Conservation (phyloP, 2,113 vertebrate species). For the Coptodon bakossiorum region DNA sequence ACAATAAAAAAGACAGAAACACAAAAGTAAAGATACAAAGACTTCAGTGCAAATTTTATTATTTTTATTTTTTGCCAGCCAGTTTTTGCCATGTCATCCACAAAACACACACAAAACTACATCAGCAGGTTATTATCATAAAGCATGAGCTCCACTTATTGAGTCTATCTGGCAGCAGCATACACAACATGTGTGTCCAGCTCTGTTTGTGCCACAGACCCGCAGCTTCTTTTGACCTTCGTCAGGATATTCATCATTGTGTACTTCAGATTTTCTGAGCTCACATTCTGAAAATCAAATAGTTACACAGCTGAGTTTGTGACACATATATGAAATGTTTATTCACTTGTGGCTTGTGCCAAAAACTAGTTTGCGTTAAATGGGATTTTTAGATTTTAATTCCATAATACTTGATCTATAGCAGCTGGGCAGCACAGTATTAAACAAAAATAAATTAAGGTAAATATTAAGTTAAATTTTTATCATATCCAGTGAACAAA, state of each 20-base stretch:
- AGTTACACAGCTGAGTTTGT: background rate
- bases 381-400: background rate
- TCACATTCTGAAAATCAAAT: background rate
- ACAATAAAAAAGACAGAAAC: background rate
- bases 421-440: rapidly evolving
- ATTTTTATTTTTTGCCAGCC: background rate
- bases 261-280: background rate
- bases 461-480: background rate
- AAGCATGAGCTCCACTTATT: background rate
- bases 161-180: background rate
- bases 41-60: rapidly evolving
- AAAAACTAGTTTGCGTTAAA: background rate
- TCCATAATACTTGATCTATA: background rate
- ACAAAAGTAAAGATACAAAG: rapidly evolving
- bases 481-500: background rate
- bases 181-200: background rate
- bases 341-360: background rate
- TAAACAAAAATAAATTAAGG: rapidly evolving
- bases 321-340: background rate
- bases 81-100: background rate
- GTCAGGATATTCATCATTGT: background rate
- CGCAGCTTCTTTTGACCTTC: rapidly evolving
- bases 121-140: background rate
- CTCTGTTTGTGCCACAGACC: background rate
- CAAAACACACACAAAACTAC: background rate